phyloP scores from a whole-genome alignment of 2,888 invertebrate species.

The Drepana falcataria region DNA sequence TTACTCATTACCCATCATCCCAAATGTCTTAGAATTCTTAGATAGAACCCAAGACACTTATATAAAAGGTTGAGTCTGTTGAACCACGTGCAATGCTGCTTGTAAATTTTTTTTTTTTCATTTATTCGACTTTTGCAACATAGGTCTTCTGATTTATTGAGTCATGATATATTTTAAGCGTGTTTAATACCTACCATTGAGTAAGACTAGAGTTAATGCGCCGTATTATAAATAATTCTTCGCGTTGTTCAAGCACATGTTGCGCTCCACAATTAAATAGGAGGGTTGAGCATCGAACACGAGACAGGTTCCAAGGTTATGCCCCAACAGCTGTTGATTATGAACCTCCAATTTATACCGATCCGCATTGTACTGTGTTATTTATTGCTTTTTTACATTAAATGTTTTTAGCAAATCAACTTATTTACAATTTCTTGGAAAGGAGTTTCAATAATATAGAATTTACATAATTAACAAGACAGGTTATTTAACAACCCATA shows the following conservation, averaged over 20 bases:
- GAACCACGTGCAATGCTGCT: no score
- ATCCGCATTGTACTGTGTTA: no score
- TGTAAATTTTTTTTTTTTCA: no score
- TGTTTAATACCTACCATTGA: neutral
- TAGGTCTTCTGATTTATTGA: neutral
- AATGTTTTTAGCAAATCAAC: no score
- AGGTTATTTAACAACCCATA: slow-evolving; percentile 7
- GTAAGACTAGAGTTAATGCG: neutral
- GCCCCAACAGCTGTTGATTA: slow-evolving; percentile 38
- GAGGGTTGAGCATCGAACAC: slow-evolving; percentile 45
- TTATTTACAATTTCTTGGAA: neutral
- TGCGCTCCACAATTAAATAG: slow-evolving; percentile 33
- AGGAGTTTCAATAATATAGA: neutral
- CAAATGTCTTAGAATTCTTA: no score
- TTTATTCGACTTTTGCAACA: neutral
- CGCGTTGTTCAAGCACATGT: slow-evolving; percentile 66
- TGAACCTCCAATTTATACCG: slow-evolving; percentile 9
- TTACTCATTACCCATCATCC: slow-evolving; percentile 4
- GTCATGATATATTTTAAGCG: neutral
- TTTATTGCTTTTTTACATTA: no score
- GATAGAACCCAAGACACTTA: neutral
- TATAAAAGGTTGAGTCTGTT: no score
- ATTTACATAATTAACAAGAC: slow-evolving; percentile 11
- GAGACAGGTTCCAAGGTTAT: slow-evolving; percentile 56
- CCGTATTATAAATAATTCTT: slow-evolving; percentile 47